A percentile compares a stretch with the other conserved stretches of the same genome.
Conservation (phyloP, 1,140 invertebrate genomes). For the Drosophila orena region DNA sequence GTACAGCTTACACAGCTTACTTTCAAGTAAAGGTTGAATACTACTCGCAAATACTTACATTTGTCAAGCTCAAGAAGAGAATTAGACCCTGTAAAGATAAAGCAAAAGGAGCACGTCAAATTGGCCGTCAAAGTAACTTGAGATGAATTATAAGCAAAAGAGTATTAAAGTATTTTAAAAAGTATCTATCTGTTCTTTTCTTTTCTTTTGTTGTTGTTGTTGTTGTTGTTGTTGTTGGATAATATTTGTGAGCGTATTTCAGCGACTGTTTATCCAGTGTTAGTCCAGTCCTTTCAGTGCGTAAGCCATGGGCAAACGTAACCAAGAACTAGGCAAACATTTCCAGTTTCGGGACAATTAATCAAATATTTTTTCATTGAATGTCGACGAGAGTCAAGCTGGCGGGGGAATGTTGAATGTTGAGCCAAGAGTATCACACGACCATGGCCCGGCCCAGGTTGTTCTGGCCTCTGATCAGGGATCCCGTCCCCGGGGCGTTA, state of each 20-base stretch:
- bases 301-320: constrained; percentile 50
- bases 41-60: constrained; percentile 1
- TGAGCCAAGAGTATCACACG: constrained; percentile 53
- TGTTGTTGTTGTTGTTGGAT: too few relatives aligned
- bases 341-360: constrained; percentile 72
- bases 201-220: too few relatives aligned
- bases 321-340: constrained; percentile 67
- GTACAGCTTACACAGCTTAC: neutral
- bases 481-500: constrained; percentile 54
- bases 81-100: constrained; percentile 8
- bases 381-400: constrained; percentile 23
- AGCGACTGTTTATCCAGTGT: constrained; percentile 1
- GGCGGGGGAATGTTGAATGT: constrained; percentile 45
- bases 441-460: constrained; percentile 28
- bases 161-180: too few relatives aligned
- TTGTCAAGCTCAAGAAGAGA: constrained; percentile 7
- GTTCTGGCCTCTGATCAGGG: constrained; percentile 1
- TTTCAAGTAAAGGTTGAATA: neutral
- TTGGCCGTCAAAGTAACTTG: neutral
- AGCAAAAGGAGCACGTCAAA: neutral
- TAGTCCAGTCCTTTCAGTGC: constrained; percentile 13
- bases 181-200: too few relatives aligned
- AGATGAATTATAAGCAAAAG: neutral
- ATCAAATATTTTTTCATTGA: constrained; percentile 78
- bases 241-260: neutral